Conservation (phyloP, 2,888 invertebrate genomes). For the Listrodromus nycthemerus region DNA sequence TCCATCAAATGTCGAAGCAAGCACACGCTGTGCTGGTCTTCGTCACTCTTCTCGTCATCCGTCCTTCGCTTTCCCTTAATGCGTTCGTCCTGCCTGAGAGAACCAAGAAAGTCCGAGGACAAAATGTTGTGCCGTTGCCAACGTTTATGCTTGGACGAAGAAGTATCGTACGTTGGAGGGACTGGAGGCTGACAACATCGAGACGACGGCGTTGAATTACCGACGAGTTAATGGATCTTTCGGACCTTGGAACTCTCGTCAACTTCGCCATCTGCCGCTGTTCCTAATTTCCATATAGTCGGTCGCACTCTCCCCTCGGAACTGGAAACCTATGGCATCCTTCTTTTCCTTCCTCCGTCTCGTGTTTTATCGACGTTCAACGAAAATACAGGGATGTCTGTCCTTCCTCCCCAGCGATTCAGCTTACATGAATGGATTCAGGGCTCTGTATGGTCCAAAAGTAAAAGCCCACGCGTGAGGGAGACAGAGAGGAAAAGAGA, state of each 20-base stretch:
- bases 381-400: slow-evolving; percentile 31
- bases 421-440: slow-evolving; percentile 37
- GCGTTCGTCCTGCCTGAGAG: slow-evolving; percentile 41
- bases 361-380: slow-evolving; percentile 32
- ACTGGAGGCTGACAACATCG: slow-evolving; percentile 10
- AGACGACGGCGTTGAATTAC: slow-evolving; percentile 6
- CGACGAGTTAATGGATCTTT: slow-evolving; percentile 66
- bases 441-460: not conserved
- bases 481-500: not conserved
- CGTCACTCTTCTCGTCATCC: slow-evolving; percentile 38
- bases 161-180: slow-evolving; percentile 43
- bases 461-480: slow-evolving; percentile 34
- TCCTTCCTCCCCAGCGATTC: slow-evolving; percentile 16
- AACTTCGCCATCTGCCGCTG: slow-evolving; percentile 64
- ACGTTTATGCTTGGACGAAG: slow-evolving; percentile 29
- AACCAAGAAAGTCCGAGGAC: slow-evolving; percentile 31
- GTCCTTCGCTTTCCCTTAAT: not conserved
- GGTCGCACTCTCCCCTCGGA: not conserved
- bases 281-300: slow-evolving; percentile 65
- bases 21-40: slow-evolving; percentile 36
- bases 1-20: slow-evolving; percentile 63
- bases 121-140: slow-evolving; percentile 18
- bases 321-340: slow-evolving; percentile 9
- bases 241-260: slow-evolving; percentile 40
- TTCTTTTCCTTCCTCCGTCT: not conserved